phyloP scores from a whole-genome alignment of 2,113 vertebrate species.

The Bombycilla garrulus region DNA sequence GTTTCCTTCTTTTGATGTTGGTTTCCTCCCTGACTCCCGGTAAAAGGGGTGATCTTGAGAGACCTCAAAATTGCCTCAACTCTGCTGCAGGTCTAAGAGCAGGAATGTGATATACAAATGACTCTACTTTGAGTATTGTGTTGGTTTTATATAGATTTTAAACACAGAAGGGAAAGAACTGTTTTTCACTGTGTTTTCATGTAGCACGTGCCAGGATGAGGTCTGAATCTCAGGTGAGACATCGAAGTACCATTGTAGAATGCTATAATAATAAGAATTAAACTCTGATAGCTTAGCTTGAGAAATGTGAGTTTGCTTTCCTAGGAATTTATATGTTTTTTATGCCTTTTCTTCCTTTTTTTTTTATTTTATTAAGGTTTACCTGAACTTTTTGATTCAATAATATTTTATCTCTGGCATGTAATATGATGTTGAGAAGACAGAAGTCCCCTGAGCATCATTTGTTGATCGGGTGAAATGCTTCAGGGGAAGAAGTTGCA shows the following conservation, averaged over 20 bases:
- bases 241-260: not conserved
- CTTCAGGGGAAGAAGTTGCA: not conserved
- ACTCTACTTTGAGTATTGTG: not conserved
- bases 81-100: not conserved
- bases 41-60: not conserved
- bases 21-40: not conserved
- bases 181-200: not conserved
- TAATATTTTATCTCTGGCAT: not conserved
- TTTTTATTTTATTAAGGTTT: not conserved
- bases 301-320: not conserved
- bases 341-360: not conserved
- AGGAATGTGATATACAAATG: not conserved
- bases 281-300: not conserved
- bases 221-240: not conserved
- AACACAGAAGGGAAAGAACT: not conserved
- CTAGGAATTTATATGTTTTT: not conserved
- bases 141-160: not conserved
- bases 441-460: not conserved
- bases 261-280: not conserved
- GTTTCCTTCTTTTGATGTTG: not conserved
- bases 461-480: not conserved
- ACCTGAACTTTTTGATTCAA: not conserved
- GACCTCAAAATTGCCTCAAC: not conserved
- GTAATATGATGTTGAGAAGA: not conserved
- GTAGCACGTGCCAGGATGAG: not conserved